Base-by-base conservation (phyloP, 2,113 vertebrate species). In the Dolichotis patagonum region DNA sequence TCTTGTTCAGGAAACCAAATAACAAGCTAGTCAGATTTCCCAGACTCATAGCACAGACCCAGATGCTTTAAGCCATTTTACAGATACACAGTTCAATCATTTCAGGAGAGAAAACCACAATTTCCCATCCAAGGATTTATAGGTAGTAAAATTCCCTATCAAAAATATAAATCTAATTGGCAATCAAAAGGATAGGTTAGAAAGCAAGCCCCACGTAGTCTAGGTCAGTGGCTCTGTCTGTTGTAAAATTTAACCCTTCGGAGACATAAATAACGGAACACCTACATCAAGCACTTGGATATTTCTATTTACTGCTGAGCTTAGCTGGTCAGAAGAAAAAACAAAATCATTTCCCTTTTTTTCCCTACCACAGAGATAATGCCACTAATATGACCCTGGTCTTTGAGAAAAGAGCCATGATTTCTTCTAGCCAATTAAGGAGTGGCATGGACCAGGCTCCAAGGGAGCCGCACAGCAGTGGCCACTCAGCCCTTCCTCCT, bases 341-440 rank as follows among this genome's bases (percentile, higher is more conserved):
- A 62, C 7, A 62, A 78, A 46, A 73, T 10, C 80, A 26, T 38
- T 69, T 52, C 22, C 30, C 63, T 94, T 7, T 22, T 78, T 17
- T 56, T 32, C 19, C 20, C 83, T 94, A 83, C 84, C 58, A 95
- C 19, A 86, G 83, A 87, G 95, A 92, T 54, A 88, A 95, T 89
- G 96, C 65, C 77, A 80, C 96, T 84, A 97, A 95, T 93, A 97
- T 96, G 96, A 97, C 73, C 77, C 84, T 14, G 1, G 32, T 73
- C 88, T 98, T 90, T 84, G 93, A 93, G 88, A 95, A 92, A 62
- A 97, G 41, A 90, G 67, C 7, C 91, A 65, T 84, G 87, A 83
- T 96, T 96, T 96, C 62, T 73, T 38, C 84, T 5, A 78, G 97
- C 82, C 56, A 84, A 85, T 65, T 96, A 98, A 98, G 98, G 98